Base-by-base conservation (phyloP, 2,113 vertebrate species). In the Phaetusa simplex region DNA sequence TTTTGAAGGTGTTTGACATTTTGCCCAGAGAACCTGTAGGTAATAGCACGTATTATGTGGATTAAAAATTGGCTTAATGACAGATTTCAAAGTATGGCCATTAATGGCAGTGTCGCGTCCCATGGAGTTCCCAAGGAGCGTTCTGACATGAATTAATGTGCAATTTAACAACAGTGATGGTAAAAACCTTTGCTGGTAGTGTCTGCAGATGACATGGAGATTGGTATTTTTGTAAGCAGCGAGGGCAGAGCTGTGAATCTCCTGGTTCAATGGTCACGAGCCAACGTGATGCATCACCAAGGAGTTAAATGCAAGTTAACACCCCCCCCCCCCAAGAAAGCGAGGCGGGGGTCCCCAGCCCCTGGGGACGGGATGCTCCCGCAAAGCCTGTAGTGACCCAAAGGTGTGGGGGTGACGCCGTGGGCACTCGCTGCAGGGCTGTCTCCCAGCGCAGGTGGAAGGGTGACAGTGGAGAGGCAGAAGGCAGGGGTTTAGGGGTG, bases 41-140 rank as follows among this genome's bases (percentile, higher is more conserved):
- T 95, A 91, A 93, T 67, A 85, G 71, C 94, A 82, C 15, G 9
- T 71, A 82, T 79, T 87, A 93, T 23, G 52, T 93, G 88, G 78
- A 93, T 93, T 93, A 71, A 90, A 81, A 91, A 72, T 79, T 85
- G 92, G 74, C 85, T 90, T 96, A 96, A 95, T 87, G 90, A 90
- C 95, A 90, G 66, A 74, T 90, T 82, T 93, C 66, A 72, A 65
- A 69, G 85, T 67, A 50, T 47, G 85, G 88, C 82, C 94, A 43
- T 90, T 94, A 93, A 79, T 15, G 92, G 74, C 65, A 79, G 88
- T 5, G 65, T 61, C 0, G 4, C 50, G 88, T 81, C 92, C 93
- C 4, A 3, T 7, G 5, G 87, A 1, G 5, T 9, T 95, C 73
- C 59, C 61, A 34, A 89, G 90, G 73, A 93, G 86, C 17, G 1